phyloP scores from a whole-genome alignment of 2,888 invertebrate species.

The Lampropteryx suffumata region DNA sequence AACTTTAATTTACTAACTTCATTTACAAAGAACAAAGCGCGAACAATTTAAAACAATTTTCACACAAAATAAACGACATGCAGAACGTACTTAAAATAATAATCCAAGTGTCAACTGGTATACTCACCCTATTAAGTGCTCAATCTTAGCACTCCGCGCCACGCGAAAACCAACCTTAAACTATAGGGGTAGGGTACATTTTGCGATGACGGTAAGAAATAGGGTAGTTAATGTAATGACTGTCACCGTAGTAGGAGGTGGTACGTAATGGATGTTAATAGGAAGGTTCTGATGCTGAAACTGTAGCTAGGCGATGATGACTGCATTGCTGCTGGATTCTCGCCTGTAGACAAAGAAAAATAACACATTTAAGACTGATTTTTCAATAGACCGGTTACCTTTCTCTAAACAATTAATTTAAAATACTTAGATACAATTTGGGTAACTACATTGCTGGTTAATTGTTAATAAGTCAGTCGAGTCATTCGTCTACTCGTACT shows the following conservation, averaged over 20 bases:
- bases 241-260: conserved; percentile 70
- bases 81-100: conserved; percentile 35
- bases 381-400: too few species aligned
- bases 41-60: conserved; percentile 15
- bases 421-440: too few species aligned
- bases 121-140: conserved; percentile 17
- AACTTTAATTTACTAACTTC: conserved; percentile 16
- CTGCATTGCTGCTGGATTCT: conserved; percentile 92
- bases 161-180: conserved; percentile 43
- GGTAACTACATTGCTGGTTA: too few species aligned
- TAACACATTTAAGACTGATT: too few species aligned
- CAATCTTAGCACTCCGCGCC: conserved; percentile 23
- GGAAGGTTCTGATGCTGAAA: conserved; percentile 46
- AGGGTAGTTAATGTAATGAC: conserved; percentile 41
- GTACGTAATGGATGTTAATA: conserved; percentile 52
- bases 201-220: conserved; percentile 17
- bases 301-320: conserved; percentile 79
- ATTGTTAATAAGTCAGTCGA: too few species aligned
- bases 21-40: conserved; percentile 15
- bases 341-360: conserved; percentile 80
- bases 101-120: conserved; percentile 16
- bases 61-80: conserved; percentile 20
- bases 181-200: conserved; percentile 35
- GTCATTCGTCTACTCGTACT: too few species aligned
- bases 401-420: too few species aligned